Evolutionary conservation across 2,113 vertebrate genomes (phyloP), one percentile per base, ranked within the genome.

Genomic region (Falco punctatus): DNA sequence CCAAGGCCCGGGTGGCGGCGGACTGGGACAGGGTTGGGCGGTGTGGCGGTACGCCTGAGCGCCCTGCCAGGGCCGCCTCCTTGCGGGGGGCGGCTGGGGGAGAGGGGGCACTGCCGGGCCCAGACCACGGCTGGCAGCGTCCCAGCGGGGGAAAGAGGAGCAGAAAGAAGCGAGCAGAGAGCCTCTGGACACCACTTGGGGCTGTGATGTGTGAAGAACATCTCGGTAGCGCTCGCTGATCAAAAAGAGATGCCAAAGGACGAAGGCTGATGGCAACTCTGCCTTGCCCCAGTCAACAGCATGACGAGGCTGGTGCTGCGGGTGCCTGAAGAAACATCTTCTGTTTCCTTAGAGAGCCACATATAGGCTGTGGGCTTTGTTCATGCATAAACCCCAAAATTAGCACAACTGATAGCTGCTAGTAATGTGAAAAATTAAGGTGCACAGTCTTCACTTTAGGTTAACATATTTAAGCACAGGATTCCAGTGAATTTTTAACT

Each of bases 401-500:
- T 49, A 91, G 64, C 49, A 79, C 70, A 91, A 48, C 14, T 54
- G 78, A 86, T 65, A 35, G 58, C 81, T 70, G 44, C 87, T 33
- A 85, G 73, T 28, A 73, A 73, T 4, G 15, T 22, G 57, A 73
- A 79, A 49, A 92, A 58, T 57, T 73, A 72, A 65, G 14, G 28
- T 61, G 22, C 42, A 22, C 7, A 46, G 58, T 80, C 88, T 87
- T 74, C 33, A 46, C 65, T 95, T 72, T 8, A 77, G n/a, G 77
- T 24, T 32, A 55, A 79, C 86, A 73, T 70, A 81, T 94, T 81
- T 57, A 93, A 96, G 91, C 52, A 33, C 11, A 40, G 70, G 67
- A 84, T 92, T 92, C 67, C 46, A 38, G 7, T 70, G 82, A 90
- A 51, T 66, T 96, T 95, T 84, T 96, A 86, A 93, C 79, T 95